Evolutionary conservation across 2,888 invertebrate genomes (phyloP).

Genomic region (Drosophila nr. medialis): DNA sequence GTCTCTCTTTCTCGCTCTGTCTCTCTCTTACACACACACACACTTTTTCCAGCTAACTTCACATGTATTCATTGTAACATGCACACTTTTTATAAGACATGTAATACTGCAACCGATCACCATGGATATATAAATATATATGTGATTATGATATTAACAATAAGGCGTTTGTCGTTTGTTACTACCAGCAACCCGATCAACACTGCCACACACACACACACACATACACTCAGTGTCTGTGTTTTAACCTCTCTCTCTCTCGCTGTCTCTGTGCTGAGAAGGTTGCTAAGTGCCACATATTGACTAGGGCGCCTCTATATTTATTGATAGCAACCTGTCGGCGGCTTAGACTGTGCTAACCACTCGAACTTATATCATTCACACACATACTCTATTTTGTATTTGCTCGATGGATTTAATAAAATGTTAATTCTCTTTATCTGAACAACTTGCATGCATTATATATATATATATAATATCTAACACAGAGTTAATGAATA

Average conservation of each 20-base stretch:
- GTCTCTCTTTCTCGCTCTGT: not conserved
- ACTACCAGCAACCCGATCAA: slow-evolving; percentile 56
- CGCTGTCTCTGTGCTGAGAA: slow-evolving; percentile 4
- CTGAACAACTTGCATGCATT: not conserved
- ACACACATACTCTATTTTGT: not conserved
- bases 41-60: not conserved
- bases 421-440: not conserved
- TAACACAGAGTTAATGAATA: not conserved
- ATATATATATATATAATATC: not conserved
- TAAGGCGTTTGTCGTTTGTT: slow-evolving; percentile 16
- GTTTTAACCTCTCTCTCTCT: not conserved
- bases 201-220: slow-evolving; percentile 1
- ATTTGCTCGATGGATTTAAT: not conserved
- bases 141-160: slow-evolving; percentile 9
- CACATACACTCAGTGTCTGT: not conserved
- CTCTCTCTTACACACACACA: not conserved
- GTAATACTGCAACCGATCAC: slow-evolving; percentile 38
- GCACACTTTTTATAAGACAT: not conserved
- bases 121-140: slow-evolving; percentile 42
- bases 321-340: slow-evolving; percentile 76
- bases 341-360: slow-evolving; percentile 15
- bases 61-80: slow-evolving; percentile 9
- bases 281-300: slow-evolving; percentile 61
- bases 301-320: slow-evolving; percentile 38
- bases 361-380: slow-evolving; percentile 39